phyloP scores from a whole-genome alignment of 92 coral and sea anemone genomes.

The Phenganax subtilis region DNA sequence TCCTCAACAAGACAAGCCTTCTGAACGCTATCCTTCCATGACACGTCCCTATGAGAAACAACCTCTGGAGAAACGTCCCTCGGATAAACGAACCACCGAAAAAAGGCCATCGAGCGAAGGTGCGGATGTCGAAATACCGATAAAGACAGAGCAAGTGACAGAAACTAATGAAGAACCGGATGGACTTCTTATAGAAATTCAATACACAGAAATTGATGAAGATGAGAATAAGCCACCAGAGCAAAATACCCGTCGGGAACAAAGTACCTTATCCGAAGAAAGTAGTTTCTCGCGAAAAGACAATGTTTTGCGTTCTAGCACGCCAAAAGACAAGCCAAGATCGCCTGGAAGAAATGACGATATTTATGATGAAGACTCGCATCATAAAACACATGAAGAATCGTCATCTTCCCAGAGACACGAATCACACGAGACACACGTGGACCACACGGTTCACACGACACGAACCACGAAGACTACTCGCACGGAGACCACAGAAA shows the following conservation, averaged over 20 bases:
- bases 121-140: neutral
- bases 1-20: neutral
- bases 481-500: constrained; percentile 31
- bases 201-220: constrained; percentile 7
- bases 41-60: constrained; percentile 2
- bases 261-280: neutral
- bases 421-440: constrained; percentile 1
- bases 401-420: constrained; percentile 23
- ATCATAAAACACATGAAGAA: constrained; percentile 4
- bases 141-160: neutral
- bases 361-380: neutral
- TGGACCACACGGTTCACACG: constrained; percentile 33
- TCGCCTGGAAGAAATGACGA: neutral
- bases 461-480: constrained; percentile 27
- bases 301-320: neutral
- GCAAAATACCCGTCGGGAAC: neutral
- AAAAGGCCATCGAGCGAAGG: neutral
- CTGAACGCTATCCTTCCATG: constrained; percentile 18
- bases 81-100: constrained; percentile 11
- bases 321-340: constrained; percentile 15
- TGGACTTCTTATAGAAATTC: constrained; percentile 3
- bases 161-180: neutral
- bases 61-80: constrained; percentile 17
- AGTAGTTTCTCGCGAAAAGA: neutral
- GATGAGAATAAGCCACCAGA: neutral